Evolutionary conservation across 2,113 vertebrate genomes (phyloP).

Genomic region (Theristicus caerulescens): DNA sequence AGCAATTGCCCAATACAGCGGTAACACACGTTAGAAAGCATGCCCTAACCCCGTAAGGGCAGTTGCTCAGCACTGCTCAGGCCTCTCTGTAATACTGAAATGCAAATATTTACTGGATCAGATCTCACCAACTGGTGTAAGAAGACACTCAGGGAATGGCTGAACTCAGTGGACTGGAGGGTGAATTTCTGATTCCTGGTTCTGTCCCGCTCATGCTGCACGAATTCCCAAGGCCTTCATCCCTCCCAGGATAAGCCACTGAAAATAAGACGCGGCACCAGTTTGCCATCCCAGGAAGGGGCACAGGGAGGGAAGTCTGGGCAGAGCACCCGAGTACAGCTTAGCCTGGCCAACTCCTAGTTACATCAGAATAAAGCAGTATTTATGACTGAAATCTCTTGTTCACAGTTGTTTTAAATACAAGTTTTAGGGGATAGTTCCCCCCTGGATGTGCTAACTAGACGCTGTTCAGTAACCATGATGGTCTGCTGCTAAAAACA

Average conservation of each 20-base stretch:
- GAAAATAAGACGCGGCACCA: background rate
- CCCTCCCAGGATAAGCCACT: background rate
- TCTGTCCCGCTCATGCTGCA: background rate
- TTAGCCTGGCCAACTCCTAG: background rate
- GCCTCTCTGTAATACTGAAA: background rate
- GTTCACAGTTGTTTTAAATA: background rate
- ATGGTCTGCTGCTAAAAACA: background rate
- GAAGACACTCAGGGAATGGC: accelerated
- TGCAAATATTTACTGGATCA: too few species aligned
- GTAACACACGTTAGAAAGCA: accelerated
- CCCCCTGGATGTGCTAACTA: background rate
- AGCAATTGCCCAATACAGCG: accelerated
- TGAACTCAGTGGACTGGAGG: background rate
- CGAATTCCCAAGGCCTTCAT: background rate
- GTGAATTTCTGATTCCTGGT: accelerated
- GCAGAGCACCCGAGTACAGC: background rate
- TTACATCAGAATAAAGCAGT: background rate
- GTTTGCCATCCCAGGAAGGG: background rate
- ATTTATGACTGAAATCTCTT: background rate
- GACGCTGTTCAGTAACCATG: accelerated
- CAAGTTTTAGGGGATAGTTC: background rate
- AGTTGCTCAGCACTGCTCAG: accelerated
- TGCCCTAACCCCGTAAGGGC: accelerated
- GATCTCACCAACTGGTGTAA: background rate
- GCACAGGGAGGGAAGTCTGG: background rate